Evolutionary conservation across 2,797 vertebrate genomes (phyloP), one percentile per base, ranked within the genome.

Genomic region (Syngnathus rostellatus): DNA sequence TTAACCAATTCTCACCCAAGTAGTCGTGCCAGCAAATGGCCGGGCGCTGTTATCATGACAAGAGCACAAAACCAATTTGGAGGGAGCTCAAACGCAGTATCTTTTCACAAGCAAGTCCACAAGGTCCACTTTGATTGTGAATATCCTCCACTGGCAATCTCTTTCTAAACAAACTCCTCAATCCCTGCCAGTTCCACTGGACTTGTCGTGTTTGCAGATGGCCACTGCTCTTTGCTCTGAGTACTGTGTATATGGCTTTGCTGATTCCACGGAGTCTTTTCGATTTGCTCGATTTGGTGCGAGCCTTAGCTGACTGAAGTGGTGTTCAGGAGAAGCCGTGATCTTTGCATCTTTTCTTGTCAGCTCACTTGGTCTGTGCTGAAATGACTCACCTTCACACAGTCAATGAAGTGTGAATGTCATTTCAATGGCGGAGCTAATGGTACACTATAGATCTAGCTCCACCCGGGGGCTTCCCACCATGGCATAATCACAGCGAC

Each of bases 391-490:
- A 81, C 80, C 78, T 76, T 81, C 77, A 86, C 85, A 81, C 79
- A 84, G 81, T 82, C 79, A 81, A 86, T 88, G 88, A 84, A 88
- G 85, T 81, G 77, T 86, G 88, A 89, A 89, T 90, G 88, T 88
- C 86, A 86, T 89, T 90, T 86, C 89, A 87, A 88, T 86, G 86
- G 87, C 85, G 86, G 77, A 82, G 84, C 83, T 89, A 88, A 89
- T 89, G 85, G 87, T 75, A 84, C 77, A 70, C 86, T 72, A 74
- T 67, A 70, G 75, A 72, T 82, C 73, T 72, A 75, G 75, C 76
- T 73, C 73, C 76, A 87, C 85, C 86, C 80, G 76, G 82, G 86
- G 86, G 77, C 70, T 75, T 59, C 81, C 74, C 77, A 73, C 78
- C 76, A 74, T 68, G 78, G 80, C 73, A 75, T 83, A 85, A 84